Evolutionary conservation across 2,113 vertebrate species (phyloP).

Genomic region (Carassius auratus): DNA sequence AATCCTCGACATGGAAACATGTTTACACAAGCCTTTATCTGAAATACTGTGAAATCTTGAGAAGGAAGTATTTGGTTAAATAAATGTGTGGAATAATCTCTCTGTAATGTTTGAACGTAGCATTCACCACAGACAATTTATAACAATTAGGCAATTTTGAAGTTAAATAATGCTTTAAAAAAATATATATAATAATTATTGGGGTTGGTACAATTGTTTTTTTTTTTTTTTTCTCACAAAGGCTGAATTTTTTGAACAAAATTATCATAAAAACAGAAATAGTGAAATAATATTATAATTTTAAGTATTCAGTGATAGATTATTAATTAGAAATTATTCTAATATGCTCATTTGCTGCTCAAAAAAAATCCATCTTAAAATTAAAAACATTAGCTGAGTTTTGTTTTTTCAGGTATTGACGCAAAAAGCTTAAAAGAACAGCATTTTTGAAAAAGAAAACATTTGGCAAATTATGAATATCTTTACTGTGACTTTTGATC

Average conservation of each 20-base stretch:
- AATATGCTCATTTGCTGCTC: no score
- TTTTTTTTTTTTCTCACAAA: not conserved
- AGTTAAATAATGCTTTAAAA: not conserved
- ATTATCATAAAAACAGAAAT: no score
- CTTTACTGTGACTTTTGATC: not conserved
- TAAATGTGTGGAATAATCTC: slow-evolving; percentile 10
- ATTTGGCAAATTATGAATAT: not conserved
- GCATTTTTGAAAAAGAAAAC: not conserved
- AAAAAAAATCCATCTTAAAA: no score
- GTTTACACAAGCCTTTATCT: slow-evolving; percentile 50
- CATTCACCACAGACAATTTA: not conserved
- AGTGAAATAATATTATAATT: no score
- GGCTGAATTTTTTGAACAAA: not conserved
- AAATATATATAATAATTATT: not conserved
- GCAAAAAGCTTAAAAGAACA: not conserved
- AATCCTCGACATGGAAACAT: slow-evolving; percentile 35
- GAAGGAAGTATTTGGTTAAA: not conserved
- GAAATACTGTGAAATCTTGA: slow-evolving; percentile 34
- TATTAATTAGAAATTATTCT: no score
- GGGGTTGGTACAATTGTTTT: not conserved
- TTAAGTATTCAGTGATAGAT: no score
- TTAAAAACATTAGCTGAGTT: no score
- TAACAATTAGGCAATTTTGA: not conserved
- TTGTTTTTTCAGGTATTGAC: no score
- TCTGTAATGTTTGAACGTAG: not conserved